Conservation (phyloP, 2,797 vertebrate species). For the Cheirogaleus major region DNA sequence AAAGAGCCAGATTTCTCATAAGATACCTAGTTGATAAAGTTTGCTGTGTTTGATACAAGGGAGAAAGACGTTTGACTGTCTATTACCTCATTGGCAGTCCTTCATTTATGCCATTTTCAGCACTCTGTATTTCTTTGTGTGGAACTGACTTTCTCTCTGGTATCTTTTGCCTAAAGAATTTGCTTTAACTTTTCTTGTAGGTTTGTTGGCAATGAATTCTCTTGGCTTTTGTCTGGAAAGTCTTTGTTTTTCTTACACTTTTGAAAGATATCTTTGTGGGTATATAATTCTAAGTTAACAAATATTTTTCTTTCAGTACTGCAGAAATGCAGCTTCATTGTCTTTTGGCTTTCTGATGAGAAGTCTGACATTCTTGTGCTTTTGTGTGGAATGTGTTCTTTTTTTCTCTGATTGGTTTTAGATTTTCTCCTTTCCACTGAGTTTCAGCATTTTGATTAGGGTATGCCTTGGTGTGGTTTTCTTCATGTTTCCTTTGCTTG, state of each 20-base stretch:
- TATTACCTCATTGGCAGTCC: neutral
- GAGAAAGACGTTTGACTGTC: neutral
- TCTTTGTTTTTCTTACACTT: neutral
- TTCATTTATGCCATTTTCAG: neutral
- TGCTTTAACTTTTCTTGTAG: neutral
- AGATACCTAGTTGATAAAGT: neutral
- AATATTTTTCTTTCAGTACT: neutral
- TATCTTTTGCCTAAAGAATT: constrained; percentile 27
- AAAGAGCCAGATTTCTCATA: neutral
- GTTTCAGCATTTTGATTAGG: constrained; percentile 15
- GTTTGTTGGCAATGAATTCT: neutral
- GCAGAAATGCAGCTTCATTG: neutral
- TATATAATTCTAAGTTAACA: neutral
- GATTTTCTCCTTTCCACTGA: neutral
- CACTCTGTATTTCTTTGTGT: neutral
- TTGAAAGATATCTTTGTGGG: neutral
- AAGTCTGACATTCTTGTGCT: neutral
- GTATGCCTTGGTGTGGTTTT: constrained; percentile 15
- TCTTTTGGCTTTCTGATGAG: neutral
- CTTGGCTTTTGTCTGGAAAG: neutral
- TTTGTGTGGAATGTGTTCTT: neutral
- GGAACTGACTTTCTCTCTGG: neutral
- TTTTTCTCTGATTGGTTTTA: neutral
- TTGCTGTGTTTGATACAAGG: neutral
- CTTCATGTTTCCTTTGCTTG: neutral